These are phyloP conservation scores for Diloba caeruleocephala DNA, from an alignment of 2,888 invertebrate genomes.

Conservation along the genomic window DNA sequence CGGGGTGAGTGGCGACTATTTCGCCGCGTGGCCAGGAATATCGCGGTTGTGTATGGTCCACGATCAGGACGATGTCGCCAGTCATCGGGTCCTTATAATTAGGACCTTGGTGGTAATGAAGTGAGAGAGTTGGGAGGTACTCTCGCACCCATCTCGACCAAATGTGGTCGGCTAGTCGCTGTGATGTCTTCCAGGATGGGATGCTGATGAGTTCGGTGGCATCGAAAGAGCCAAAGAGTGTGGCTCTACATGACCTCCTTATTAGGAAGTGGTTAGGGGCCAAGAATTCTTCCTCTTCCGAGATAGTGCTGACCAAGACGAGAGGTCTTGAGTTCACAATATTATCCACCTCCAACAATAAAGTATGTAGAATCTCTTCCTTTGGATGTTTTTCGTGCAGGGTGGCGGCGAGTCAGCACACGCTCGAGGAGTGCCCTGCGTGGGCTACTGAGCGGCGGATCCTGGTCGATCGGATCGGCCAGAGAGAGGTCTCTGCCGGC, in stretches of 20 bases:
- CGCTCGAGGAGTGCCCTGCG: too few species aligned
- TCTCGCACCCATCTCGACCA: neutral
- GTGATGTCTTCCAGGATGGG: neutral
- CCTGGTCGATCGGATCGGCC: too few species aligned
- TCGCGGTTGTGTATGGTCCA: neutral
- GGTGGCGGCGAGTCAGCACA: too few species aligned
- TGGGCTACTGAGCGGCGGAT: too few species aligned
- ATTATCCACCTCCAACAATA: too few species aligned
- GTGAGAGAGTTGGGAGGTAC: too few species aligned
- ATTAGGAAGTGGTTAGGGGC: conserved; percentile 3
- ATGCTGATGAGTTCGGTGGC: neutral
- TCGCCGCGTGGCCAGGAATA: conserved; percentile 2
- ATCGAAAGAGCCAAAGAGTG: neutral
- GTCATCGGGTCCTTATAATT: neutral
- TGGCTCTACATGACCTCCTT: conserved; percentile 2
- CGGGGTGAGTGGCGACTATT: neutral
- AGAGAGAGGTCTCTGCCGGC: too few species aligned
- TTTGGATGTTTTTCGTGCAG: too few species aligned
- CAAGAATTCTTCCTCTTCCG: neutral
- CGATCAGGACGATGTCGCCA: neutral
- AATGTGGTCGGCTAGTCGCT: neutral
- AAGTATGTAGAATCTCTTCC: too few species aligned
- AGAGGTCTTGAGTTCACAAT: too few species aligned
- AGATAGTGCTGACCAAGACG: too few species aligned
- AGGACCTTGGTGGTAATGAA: neutral